Percentiles rank a stretch among this genome's conserved stretches.
These are phyloP conservation scores for Lanius ludovicianus DNA, from an alignment of 2,113 vertebrate species.

Conservation along the genomic window DNA sequence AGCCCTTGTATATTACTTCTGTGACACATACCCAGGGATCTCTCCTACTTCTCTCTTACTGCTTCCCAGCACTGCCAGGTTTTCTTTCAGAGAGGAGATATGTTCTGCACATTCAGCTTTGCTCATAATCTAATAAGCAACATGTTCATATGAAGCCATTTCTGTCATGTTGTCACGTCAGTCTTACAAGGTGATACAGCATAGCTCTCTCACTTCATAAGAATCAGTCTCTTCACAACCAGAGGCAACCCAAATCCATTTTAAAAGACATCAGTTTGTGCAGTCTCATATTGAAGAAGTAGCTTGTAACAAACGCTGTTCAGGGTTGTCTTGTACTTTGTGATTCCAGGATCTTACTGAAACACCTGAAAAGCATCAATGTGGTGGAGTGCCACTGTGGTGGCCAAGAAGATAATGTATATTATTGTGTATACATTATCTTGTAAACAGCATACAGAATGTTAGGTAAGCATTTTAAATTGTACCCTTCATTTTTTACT, in stretches of 20 bases:
- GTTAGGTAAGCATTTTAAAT: not conserved
- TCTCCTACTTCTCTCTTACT: not conserved
- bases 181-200: not conserved
- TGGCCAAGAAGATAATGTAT: not conserved
- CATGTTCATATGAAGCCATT: not conserved
- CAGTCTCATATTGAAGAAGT: not conserved
- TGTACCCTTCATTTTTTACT: not conserved
- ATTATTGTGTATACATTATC: not conserved
- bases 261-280: not conserved
- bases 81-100: not conserved
- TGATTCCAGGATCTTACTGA: not conserved
- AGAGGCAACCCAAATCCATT: conserved; percentile 29
- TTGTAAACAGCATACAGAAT: not conserved
- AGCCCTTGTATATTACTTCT: not conserved
- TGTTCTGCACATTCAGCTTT: not conserved
- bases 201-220: not conserved
- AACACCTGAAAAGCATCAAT: not conserved
- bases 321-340: not conserved
- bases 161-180: conserved; percentile 20
- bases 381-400: not conserved
- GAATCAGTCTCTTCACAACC: conserved; percentile 41
- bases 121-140: conserved; percentile 36
- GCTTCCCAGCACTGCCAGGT: not conserved
- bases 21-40: not conserved
- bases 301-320: not conserved